These are phyloP conservation scores for Spinibarbus caldwelli DNA, from an alignment of 2,797 vertebrate species.

Conservation along the genomic window DNA sequence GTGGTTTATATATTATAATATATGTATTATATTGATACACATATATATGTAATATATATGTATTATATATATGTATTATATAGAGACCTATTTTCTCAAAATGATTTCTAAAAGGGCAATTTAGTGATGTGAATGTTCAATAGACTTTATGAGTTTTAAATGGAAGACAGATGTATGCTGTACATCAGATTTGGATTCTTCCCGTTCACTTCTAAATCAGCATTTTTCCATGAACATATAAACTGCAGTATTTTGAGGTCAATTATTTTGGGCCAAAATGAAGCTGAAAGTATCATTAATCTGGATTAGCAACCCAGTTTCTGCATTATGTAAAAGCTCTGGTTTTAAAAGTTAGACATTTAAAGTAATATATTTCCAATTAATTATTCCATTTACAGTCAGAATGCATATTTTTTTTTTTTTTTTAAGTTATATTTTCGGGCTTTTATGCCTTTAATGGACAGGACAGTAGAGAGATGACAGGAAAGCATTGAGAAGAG, in stretches of 20 bases:
- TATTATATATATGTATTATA: no score
- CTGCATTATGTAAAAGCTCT: background rate
- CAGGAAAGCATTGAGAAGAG: no score
- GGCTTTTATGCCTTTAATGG: no score
- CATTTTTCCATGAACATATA: background rate
- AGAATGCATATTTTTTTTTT: background rate
- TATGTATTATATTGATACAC: no score
- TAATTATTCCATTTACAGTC: background rate
- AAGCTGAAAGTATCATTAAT: conserved; percentile 2
- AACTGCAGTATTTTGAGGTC: background rate
- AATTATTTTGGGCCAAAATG: background rate
- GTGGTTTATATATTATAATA: background rate
- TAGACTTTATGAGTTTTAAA: conserved; percentile 12
- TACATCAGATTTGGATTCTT: conserved; percentile 31
- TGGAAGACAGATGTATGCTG: conserved; percentile 12
- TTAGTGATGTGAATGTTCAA: conserved; percentile 10
- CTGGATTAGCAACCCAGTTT: background rate
- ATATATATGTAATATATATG: no score
- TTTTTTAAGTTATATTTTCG: no score
- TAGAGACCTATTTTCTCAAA: conserved; percentile 2
- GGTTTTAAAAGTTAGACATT: background rate
- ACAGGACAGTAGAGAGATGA: no score
- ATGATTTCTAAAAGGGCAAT: conserved; percentile 13
- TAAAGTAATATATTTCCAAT: background rate
- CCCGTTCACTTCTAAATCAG: background rate